Percentiles rank a stretch among this genome's conserved stretches.
Evolutionary conservation across 2,797 vertebrate genomes (phyloP).

Genomic region (Neostethus bicornis): DNA sequence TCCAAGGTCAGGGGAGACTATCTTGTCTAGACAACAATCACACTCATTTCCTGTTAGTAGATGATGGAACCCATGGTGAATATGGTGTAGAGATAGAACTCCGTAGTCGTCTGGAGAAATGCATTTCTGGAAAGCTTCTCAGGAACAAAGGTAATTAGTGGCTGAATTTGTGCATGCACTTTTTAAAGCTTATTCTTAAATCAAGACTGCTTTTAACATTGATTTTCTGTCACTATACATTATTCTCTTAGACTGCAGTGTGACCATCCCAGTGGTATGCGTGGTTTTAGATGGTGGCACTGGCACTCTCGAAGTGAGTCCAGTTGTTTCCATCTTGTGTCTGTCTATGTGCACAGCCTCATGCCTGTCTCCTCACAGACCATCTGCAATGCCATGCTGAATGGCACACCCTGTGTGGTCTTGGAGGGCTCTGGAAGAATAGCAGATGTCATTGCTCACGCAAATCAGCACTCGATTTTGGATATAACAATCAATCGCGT

Average conservation of each 20-base stretch:
- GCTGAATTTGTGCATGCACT: not conserved
- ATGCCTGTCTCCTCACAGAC: conserved; percentile 78
- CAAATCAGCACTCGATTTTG: no score
- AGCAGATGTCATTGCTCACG: conserved; percentile 90
- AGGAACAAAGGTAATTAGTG: conserved; percentile 70
- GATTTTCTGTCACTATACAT: conserved; percentile 7
- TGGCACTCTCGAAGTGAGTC: conserved; percentile 84
- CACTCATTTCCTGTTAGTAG: conserved; percentile 95
- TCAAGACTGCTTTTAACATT: conserved; percentile 7
- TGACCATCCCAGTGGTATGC: conserved; percentile 92
- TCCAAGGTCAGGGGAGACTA: conserved; percentile 83
- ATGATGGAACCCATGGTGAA: conserved; percentile 87
- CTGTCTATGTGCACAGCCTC: not conserved
- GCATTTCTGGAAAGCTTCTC: conserved; percentile 86
- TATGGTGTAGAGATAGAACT: conserved; percentile 87
- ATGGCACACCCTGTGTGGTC: conserved; percentile 90
- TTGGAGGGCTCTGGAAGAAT: conserved; percentile 93
- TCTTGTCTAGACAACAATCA: conserved; percentile 94
- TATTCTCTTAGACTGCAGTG: conserved; percentile 76
- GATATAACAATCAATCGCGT: conserved; percentile 83
- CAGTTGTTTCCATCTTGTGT: conserved; percentile 4
- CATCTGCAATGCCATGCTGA: conserved; percentile 89
- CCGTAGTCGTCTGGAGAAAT: conserved; percentile 87
- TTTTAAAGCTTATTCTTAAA: conserved; percentile 17
- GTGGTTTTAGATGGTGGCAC: conserved; percentile 93